Percentiles rank a stretch among this genome's conserved stretches.
These are phyloP conservation scores for Malurus melanocephalus DNA, from an alignment of 2,113 vertebrate genomes.

Conservation along the genomic window DNA sequence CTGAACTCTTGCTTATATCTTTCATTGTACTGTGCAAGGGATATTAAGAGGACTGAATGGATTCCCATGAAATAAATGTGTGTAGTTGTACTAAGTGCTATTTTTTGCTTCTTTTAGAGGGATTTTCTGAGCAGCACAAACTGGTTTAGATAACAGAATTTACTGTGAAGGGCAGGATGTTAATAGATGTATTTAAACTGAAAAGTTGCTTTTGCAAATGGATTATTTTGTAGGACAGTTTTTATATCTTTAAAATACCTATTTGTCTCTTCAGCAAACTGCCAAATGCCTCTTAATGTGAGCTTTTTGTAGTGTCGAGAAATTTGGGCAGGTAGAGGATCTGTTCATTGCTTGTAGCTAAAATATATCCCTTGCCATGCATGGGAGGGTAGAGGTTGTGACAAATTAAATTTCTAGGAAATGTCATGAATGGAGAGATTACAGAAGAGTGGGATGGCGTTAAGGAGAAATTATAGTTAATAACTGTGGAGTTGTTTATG, in stretches of 20 bases:
- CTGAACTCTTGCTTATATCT: neutral
- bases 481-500: neutral
- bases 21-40: neutral
- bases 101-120: neutral
- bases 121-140: neutral
- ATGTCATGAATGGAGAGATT: neutral
- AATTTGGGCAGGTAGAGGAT: neutral
- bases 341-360: neutral
- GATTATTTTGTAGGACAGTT: neutral
- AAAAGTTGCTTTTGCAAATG: neutral
- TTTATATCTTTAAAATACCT: neutral
- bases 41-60: neutral
- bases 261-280: neutral
- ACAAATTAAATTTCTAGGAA: neutral
- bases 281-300: neutral
- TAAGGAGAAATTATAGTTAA: neutral
- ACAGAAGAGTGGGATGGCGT: neutral
- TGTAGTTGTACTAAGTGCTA: neutral
- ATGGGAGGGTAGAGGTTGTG: neutral
- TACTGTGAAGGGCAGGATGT: neutral
- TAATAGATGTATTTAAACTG: neutral
- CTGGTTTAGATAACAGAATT: neutral
- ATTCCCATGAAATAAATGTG: neutral
- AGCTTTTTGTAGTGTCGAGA: neutral
- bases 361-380: neutral